These are phyloP conservation scores for Dicrostonyx torquatus DNA, from an alignment of 2,797 vertebrate species.

Conservation along the genomic window DNA sequence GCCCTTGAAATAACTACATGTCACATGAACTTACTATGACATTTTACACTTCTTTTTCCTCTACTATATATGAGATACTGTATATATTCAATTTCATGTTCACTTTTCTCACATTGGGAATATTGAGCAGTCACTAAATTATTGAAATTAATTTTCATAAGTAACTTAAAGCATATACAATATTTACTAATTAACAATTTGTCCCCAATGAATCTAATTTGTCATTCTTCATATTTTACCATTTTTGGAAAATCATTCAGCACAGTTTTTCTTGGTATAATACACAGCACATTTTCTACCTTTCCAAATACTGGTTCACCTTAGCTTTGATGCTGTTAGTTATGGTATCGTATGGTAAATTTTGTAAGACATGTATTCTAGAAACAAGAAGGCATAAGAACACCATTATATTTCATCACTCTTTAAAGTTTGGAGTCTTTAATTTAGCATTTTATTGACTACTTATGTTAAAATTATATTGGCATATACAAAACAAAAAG, in stretches of 20 bases:
- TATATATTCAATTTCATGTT: background rate
- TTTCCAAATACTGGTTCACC: background rate
- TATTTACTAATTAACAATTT: background rate
- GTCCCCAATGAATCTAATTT: background rate
- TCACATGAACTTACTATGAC: background rate
- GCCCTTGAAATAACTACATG: background rate
- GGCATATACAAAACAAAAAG: background rate
- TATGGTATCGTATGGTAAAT: background rate
- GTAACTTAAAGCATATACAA: background rate
- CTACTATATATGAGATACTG: background rate
- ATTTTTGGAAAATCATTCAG: background rate
- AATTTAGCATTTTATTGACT: background rate
- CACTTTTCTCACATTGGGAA: background rate
- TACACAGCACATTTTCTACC: background rate
- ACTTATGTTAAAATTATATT: background rate
- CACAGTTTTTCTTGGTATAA: background rate
- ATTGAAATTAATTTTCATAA: constrained; percentile 5
- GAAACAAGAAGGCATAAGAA: background rate
- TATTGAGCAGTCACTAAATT: background rate
- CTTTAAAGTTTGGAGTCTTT: background rate
- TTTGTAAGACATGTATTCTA: background rate
- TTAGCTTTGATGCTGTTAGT: background rate
- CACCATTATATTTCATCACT: background rate
- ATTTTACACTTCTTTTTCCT: background rate
- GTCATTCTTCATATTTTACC: background rate